Percentiles rank a stretch among this genome's conserved stretches.
phyloP scores from a whole-genome alignment of 2,797 vertebrate species.

The Rhinoraja longicauda region DNA sequence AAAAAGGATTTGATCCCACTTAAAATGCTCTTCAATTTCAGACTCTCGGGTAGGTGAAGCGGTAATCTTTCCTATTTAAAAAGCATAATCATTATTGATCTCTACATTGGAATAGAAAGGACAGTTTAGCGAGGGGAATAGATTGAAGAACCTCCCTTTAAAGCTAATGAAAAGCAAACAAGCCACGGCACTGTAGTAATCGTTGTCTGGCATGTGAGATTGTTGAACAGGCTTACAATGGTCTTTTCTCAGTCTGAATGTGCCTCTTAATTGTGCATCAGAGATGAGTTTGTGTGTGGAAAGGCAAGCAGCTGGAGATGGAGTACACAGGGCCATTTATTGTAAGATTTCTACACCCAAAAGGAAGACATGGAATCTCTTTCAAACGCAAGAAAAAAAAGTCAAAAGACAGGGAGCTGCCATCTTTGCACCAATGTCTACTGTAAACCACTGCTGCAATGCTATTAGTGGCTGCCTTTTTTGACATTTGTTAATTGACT shows the following conservation, averaged over 20 bases:
- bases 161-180: not conserved
- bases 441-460: not conserved
- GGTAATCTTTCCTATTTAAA: not conserved
- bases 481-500: not conserved
- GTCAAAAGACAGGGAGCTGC: not conserved
- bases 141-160: not conserved
- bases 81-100: not conserved
- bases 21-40: not conserved
- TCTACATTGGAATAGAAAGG: not conserved
- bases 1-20: not conserved
- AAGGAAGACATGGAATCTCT: not conserved
- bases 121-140: not conserved
- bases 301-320: slow-evolving; percentile 16
- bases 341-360: not conserved
- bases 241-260: slow-evolving; percentile 5
- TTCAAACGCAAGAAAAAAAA: not conserved
- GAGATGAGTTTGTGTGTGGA: not conserved
- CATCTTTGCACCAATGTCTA: not conserved
- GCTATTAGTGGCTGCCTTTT: not conserved
- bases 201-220: not conserved
- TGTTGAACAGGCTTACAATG: slow-evolving; percentile 3
- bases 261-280: not conserved
- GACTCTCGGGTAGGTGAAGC: not conserved
- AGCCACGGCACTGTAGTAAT: slow-evolving; percentile 13
- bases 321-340: not conserved